Evolutionary conservation across 2,113 vertebrate genomes (phyloP).

Genomic region (Esox niger): DNA sequence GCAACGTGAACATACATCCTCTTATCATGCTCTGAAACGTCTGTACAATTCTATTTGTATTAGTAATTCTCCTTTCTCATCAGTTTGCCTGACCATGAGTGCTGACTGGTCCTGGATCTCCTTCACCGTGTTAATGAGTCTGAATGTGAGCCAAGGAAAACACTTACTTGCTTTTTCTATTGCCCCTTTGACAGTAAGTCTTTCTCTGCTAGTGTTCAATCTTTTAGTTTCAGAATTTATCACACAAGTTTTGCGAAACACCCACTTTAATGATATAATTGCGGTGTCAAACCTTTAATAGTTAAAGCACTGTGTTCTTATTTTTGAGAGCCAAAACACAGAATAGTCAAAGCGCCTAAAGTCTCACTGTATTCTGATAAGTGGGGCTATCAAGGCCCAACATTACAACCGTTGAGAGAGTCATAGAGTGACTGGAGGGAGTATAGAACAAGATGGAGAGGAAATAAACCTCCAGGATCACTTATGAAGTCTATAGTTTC

Average conservation of each 20-base stretch:
- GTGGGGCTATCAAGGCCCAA: background rate
- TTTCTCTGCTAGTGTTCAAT: too few relatives aligned
- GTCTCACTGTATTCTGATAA: background rate
- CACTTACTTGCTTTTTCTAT: background rate
- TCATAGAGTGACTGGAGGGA: background rate
- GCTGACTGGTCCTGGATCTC: conserved; percentile 36
- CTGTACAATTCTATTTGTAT: background rate
- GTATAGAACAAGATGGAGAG: background rate
- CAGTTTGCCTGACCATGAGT: conserved; percentile 32
- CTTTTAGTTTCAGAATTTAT: too few relatives aligned
- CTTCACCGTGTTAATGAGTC: conserved; percentile 38
- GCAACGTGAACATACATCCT: conserved; percentile 5
- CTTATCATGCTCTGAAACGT: conserved; percentile 39
- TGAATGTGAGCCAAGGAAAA: conserved; percentile 4
- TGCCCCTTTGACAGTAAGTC: background rate
- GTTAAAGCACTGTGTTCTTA: too few relatives aligned
- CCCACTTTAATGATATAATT: too few relatives aligned
- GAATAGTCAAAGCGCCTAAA: too few relatives aligned
- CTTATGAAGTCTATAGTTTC: background rate
- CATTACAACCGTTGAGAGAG: background rate
- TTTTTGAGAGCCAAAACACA: too few relatives aligned
- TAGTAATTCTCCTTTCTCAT: conserved; percentile 10
- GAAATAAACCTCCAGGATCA: background rate
- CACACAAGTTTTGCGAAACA: too few relatives aligned
- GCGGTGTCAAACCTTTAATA: too few relatives aligned